Conservation (phyloP, 2,113 vertebrate genomes). For the Gambusia holbrooki region DNA sequence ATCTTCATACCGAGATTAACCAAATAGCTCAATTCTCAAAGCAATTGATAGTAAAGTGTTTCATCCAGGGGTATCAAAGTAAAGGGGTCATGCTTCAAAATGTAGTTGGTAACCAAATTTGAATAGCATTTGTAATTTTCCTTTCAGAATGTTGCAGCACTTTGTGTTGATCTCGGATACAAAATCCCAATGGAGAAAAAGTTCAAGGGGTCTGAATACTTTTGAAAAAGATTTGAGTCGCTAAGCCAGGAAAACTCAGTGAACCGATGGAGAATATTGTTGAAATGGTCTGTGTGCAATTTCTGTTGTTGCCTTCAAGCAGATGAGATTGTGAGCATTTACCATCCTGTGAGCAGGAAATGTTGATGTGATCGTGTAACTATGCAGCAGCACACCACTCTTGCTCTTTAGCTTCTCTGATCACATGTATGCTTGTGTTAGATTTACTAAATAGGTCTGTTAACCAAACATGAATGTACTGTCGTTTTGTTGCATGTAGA, state of each 20-base stretch:
- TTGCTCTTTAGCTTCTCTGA: conserved; percentile 46
- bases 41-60: background rate
- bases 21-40: background rate
- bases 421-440: conserved; percentile 21
- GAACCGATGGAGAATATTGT: background rate
- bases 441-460: conserved; percentile 14
- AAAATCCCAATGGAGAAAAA: background rate
- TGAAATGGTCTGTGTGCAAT: conserved; percentile 10
- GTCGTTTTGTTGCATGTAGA: conserved; percentile 37
- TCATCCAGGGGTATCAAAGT: background rate
- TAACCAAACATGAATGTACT: conserved; percentile 41
- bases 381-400: conserved; percentile 67
- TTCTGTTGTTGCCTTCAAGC: conserved; percentile 63
- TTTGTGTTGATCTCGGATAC: background rate
- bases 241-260: background rate
- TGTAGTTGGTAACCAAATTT: background rate
- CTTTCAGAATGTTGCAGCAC: background rate
- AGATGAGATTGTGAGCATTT: conserved; percentile 60
- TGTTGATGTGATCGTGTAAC: conserved; percentile 55
- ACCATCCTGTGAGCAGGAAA: conserved; percentile 55
- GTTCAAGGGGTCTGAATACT: background rate
- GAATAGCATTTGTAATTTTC: background rate
- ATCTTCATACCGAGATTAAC: background rate
- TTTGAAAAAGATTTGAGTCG: background rate
- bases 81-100: too few relatives aligned